Base-by-base conservation (phyloP, 2,797 vertebrate species). In the Mustela erminea region DNA sequence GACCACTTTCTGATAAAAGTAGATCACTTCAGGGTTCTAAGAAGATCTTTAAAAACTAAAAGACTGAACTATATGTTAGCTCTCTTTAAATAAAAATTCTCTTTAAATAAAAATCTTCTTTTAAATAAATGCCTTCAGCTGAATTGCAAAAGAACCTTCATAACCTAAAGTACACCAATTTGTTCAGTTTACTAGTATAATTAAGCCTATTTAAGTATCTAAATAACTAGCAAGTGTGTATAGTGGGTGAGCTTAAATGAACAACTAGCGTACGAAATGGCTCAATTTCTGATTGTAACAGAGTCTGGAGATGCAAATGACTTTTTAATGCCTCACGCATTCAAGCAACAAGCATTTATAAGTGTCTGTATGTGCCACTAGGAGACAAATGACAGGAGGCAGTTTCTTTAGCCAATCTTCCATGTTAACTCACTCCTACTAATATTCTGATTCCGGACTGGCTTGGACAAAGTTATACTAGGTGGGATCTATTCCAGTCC, bases 1-100 rank as follows among this genome's bases (percentile, higher is more conserved):
- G 95, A 81, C 97, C 70, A 98, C 90, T 97, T 97, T 95, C 96
- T 38, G 84, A 97, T 96, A 97, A 90, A 98, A 97, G 90, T 96
- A 98, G 49, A 97, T 91, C 97, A 98, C 87, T 98, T 97, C 94
- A 98, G 96, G 92, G 96, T 98, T 90, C 90, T 84, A 98, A 92
- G 96, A 98, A 95, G 58, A 97, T 98, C 90, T 90, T 98, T 93
- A 96, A 98, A 98, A 98, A 95, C 83, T 77, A 95, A 95, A 82
- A 97, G 93, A 35, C 82, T 96, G 85, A 97, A 93, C 95, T 97
- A 98, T 93, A 98, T 96, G 96, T 92, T 92, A 96, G 43, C 83
- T 52, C 49, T 52, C 95, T 96, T 72, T 66, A 92, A 98, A 64
- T 92, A 23, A 97, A 97, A 70, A 86, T 64, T 52, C 49, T 52